Base-by-base conservation (phyloP, 2,888 invertebrate species). In the Athrips mouffetella region DNA sequence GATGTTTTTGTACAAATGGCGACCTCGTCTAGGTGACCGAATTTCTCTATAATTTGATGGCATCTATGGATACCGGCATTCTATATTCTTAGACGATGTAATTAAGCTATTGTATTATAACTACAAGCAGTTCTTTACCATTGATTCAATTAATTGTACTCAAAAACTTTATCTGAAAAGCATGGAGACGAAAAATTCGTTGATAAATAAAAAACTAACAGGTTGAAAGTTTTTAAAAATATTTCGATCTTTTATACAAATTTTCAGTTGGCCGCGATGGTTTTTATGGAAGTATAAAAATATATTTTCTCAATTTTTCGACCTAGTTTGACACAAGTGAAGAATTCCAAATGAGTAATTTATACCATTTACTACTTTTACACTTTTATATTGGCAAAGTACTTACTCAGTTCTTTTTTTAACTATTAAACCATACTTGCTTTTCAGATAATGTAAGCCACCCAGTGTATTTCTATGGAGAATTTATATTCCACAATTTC, bases 21-120 rank as follows among this genome's bases (percentile, higher is more conserved):
- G 76, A 81, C 88, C 88, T 88, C 88, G 76, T 88, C 88, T 88
- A 87, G 87, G 82, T 77, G 66, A 81, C 86, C 87, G 87, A 89
- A 89, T 87, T 88, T 87, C 80, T 84, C 74, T 45, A 60, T 58
- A 64, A 66, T 70, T 67, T 65, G 71, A 67, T 67, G 58, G 59
- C 63, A 68, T 70, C 63, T 65, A 47, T 55, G 51, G 58, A 61
- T 65, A 35, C 48, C 45, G 18, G 44, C 27, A 10, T 63, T 60
- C 62, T 62, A 64, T 60, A 56, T 61, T 58, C 68, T 67, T 70
- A 69, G 72, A 71, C 69, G 68, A 66, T 57, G 59, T 60, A 61
- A 62, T 55, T 67, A 60, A 63, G 62, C 59, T 48, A 63, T 60
- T 63, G 60, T 61, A 54, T 50, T 58, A 50, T 47, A 49, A 45